A percentile compares a stretch with the other conserved stretches of the same genome.
These are phyloP conservation scores for Australoheros scitulus DNA, from an alignment of 2,113 vertebrate species.

Conservation along the genomic window DNA sequence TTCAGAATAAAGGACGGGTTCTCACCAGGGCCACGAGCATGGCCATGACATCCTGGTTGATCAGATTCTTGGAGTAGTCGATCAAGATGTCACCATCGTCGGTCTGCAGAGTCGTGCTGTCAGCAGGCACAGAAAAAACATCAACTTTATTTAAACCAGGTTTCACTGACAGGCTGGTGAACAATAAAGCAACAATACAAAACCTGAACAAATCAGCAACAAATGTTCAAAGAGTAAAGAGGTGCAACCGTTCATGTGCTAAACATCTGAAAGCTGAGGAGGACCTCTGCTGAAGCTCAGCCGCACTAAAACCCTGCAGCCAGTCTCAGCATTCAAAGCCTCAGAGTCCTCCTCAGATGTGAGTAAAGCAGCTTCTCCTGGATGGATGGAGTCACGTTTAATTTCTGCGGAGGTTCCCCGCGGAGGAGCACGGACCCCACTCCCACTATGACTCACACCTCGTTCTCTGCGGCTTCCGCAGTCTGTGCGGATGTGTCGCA, in stretches of 20 bases:
- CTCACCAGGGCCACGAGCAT: constrained; percentile 91
- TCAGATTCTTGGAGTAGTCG: constrained; percentile 96
- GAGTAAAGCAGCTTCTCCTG: too few species aligned
- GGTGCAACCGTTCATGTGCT: too few species aligned
- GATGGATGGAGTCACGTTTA: not conserved
- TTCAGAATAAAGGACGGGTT: not conserved
- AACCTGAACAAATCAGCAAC: not conserved
- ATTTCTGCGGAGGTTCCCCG: rapidly evolving
- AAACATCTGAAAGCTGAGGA: too few species aligned
- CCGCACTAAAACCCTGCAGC: too few species aligned
- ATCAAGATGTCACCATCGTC: constrained; percentile 90
- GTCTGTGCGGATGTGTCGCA: not conserved
- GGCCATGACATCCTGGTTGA: constrained; percentile 89
- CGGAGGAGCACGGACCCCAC: not conserved
- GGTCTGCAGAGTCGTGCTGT: constrained; percentile 85
- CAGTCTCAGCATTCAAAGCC: too few species aligned
- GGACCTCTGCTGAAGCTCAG: too few species aligned
- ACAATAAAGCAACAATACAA: not conserved
- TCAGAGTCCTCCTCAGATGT: too few species aligned
- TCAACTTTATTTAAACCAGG: not conserved
- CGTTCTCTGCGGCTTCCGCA: too few species aligned
- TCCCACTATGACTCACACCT: not conserved
- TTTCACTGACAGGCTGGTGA: not conserved
- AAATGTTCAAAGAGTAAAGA: too few species aligned
- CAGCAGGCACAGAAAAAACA: not conserved